A percentile compares a stretch with the other conserved stretches of the same genome.
phyloP scores from a whole-genome alignment of 2,113 vertebrate genomes.

The Ellobius talpinus region DNA sequence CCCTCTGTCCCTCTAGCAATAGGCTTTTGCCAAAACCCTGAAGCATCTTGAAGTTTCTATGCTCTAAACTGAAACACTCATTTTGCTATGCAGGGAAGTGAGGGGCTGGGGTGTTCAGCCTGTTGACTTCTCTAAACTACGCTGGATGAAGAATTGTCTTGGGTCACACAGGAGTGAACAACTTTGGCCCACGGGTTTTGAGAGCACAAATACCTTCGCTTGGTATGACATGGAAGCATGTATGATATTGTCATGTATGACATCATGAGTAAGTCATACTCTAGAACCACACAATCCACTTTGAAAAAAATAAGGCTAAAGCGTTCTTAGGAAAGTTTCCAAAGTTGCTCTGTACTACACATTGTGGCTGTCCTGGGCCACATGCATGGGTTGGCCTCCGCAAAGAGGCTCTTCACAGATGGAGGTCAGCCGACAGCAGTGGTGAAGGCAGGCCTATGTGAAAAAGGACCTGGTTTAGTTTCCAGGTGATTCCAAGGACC shows the following conservation, averaged over 20 bases:
- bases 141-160: not conserved
- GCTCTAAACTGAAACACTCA: not conserved
- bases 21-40: not conserved
- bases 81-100: not conserved
- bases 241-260: not conserved
- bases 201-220: not conserved
- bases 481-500: not conserved
- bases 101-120: not conserved
- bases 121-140: not conserved
- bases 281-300: not conserved
- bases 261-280: not conserved
- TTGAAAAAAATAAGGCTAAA: not conserved
- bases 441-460: rapidly evolving
- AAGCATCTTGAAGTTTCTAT: not conserved
- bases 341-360: not conserved
- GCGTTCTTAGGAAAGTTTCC: not conserved
- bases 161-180: not conserved
- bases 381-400: not conserved
- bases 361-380: not conserved
- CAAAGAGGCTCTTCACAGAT: not conserved
- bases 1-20: not conserved
- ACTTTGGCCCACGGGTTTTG: not conserved
- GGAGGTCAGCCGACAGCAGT: not conserved
- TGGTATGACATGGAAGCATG: not conserved
- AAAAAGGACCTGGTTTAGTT: not conserved